Conservation (phyloP, 1,140 invertebrate species). For the Drosophila cardini region DNA sequence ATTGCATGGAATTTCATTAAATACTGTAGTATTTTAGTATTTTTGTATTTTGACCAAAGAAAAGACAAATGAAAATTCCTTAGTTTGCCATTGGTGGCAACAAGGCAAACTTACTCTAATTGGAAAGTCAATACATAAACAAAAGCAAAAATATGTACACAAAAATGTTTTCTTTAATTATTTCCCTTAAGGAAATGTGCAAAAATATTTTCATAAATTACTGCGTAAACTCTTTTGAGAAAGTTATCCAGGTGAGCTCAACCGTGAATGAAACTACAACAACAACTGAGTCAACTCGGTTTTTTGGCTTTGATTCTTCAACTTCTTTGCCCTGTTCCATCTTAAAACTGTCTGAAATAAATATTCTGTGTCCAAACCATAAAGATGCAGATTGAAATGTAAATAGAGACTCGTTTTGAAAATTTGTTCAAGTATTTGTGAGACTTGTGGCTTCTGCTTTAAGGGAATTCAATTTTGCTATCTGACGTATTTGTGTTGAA, state of each 20-base stretch:
- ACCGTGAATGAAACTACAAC: slow-evolving; percentile 33
- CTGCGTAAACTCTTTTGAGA: slow-evolving; percentile 22
- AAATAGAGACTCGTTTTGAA: slow-evolving; percentile 22
- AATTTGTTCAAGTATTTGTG: slow-evolving; percentile 49
- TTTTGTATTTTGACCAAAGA: slow-evolving; percentile 7
- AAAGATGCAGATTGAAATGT: slow-evolving; percentile 43
- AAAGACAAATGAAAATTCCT: slow-evolving; percentile 42
- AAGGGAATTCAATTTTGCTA: slow-evolving; percentile 38
- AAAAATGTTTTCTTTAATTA: slow-evolving; percentile 69
- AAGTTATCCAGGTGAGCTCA: slow-evolving; percentile 27
- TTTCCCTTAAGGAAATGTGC: slow-evolving; percentile 50
- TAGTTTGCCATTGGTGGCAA: slow-evolving; percentile 1
- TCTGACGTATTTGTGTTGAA: slow-evolving; percentile 3
- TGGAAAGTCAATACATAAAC: slow-evolving; percentile 23
- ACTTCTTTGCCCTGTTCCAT: not conserved
- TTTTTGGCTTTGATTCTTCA: not conserved
- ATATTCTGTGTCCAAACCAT: slow-evolving; percentile 10
- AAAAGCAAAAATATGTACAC: slow-evolving; percentile 24
- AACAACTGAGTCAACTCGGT: slow-evolving; percentile 5
- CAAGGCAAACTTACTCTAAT: slow-evolving; percentile 5
- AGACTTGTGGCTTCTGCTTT: slow-evolving; percentile 49
- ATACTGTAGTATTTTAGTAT: not conserved
- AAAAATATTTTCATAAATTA: slow-evolving; percentile 44
- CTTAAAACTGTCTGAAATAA: not conserved
- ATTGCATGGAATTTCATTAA: slow-evolving; percentile 44